Evolutionary conservation across 2,888 invertebrate genomes (phyloP).

Genomic region (Brachylomia viminalis): DNA sequence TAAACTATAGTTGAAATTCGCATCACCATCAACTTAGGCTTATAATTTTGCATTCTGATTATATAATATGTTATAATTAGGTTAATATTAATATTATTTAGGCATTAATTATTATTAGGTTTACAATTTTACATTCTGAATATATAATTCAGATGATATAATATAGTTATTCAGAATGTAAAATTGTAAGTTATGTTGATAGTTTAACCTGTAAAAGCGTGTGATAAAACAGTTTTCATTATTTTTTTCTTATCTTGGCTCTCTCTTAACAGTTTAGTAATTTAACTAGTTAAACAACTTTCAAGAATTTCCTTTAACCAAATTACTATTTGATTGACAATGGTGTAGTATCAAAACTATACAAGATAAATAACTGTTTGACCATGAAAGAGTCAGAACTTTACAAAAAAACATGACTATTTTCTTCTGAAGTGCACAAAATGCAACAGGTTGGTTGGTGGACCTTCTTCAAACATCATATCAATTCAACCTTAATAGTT

Average conservation of each 20-base stretch:
- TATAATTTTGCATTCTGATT: no score
- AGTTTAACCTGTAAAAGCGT: background rate
- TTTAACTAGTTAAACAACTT: background rate
- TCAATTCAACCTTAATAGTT: slow-evolving; percentile 55
- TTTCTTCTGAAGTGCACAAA: slow-evolving; percentile 31
- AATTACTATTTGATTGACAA: background rate
- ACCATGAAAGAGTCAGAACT: background rate
- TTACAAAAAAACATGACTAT: background rate
- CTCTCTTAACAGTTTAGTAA: background rate
- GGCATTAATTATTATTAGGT: no score
- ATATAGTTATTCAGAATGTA: background rate
- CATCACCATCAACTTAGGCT: no score
- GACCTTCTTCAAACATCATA: slow-evolving; percentile 50
- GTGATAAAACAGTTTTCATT: background rate
- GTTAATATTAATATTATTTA: no score
- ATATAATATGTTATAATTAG: no score
- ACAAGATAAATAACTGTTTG: background rate
- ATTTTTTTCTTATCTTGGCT: background rate
- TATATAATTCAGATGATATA: no score
- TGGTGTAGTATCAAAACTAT: background rate
- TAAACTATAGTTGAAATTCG: no score
- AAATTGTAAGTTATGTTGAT: background rate
- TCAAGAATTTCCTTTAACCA: background rate
- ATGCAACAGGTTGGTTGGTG: slow-evolving; percentile 46
- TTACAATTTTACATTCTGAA: no score